phyloP scores from a whole-genome alignment of 1,140 invertebrate species.

The Leptopilina boulardi region DNA sequence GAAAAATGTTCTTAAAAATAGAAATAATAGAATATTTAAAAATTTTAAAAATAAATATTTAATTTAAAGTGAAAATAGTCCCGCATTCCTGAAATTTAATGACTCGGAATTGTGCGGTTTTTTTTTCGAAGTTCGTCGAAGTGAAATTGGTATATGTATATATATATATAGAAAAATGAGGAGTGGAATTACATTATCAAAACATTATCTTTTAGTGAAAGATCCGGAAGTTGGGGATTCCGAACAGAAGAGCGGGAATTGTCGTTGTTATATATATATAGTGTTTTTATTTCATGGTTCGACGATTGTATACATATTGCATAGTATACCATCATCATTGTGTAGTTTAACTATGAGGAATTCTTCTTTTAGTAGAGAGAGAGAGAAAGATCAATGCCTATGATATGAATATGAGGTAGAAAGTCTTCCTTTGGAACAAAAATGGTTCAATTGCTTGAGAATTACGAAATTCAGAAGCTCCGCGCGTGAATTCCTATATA shows the following conservation, averaged over 20 bases:
- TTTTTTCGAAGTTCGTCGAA: neutral
- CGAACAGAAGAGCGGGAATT: constrained; percentile 10
- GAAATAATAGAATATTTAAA: no score
- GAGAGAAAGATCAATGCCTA: neutral
- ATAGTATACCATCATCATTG: neutral
- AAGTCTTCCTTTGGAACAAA: constrained; percentile 27
- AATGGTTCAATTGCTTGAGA: constrained; percentile 21
- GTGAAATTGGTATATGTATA: no score
- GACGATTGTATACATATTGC: neutral
- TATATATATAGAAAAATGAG: constrained; percentile 3
- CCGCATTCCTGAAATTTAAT: neutral
- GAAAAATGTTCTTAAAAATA: no score
- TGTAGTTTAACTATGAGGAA: constrained; percentile 24
- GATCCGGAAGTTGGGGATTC: constrained; percentile 16
- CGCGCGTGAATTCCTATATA: neutral
- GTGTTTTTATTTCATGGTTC: constrained; percentile 21
- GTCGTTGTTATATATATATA: neutral
- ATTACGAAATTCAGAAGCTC: constrained; percentile 10
- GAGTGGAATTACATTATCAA: constrained; percentile 2
- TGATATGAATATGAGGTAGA: constrained; percentile 27
- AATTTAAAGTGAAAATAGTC: neutral
- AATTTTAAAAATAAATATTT: neutral
- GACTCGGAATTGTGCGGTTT: neutral
- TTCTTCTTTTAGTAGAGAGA: neutral
- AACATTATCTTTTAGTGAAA: constrained; percentile 17